Base-by-base conservation (phyloP, 1,140 invertebrate species). In the Leptinotarsa lineolata region DNA sequence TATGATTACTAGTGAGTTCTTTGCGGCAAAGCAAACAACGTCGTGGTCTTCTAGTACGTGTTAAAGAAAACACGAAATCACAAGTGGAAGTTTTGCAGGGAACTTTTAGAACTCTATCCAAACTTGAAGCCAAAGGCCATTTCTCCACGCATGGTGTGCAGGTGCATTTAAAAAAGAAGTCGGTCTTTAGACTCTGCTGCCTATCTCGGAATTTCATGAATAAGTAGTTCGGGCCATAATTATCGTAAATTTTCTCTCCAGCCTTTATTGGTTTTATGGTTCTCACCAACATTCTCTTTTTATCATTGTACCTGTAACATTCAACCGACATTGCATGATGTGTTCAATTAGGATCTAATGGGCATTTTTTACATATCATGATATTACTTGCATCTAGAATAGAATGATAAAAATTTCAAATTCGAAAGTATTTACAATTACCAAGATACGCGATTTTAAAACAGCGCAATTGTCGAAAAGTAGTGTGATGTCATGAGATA, bases 171-270 rank as follows among this genome's bases (percentile, higher is more conserved):
- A 98, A 98, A 91, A 92, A 95, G 84, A 97, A 98, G 67, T 94
- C 91, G 5, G 92, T 87, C 72, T 89, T 88, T 0, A 97, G 84
- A 64, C 88, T 89, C 8, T 87, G 81, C 74, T 91, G 90, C n/a
- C 96, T 86, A 72, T 92, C 90, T 5, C 86, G 85, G 69, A 88
- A 88, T 0, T 86, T 78, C 39, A 89, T 89, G 48, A 91, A 89
- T 2, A 94, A 94, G 83, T 94, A 97, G 66, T 95, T 90, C 3
- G 94, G 94, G 0, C 96, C 95, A 83, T 98, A 98, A 84, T 97
- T 97, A 83, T 98, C 96, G 48, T 90, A 90, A 24, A 98, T 90
- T 78, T 94, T 90, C 74, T 92, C 88, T 0, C 92, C 94, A 72
- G 88, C 87, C 74, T 88, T 87, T 61, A 96, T 92, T n/a, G 90